Evolutionary conservation across 1,140 invertebrate species (phyloP), one percentile per base, ranked within the genome.

Genomic region (Trialeurodes vaporariorum): DNA sequence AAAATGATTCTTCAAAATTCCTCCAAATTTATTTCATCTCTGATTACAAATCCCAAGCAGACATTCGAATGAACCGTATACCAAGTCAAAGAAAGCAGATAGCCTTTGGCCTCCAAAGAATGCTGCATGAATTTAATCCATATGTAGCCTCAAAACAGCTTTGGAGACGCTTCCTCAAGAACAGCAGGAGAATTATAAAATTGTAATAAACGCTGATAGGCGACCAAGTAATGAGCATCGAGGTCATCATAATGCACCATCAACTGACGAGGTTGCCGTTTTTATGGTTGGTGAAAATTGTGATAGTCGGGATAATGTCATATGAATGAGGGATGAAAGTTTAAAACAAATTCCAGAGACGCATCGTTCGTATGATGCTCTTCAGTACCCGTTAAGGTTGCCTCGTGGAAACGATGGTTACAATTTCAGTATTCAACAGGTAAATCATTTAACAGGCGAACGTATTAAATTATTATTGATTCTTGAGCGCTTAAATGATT

Each of bases 301-400:
- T 68, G 64, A 73, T 25, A 63, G 58, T 70, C 61, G 70, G 69
- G 72, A 77, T 67, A 78, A 77, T 59, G 67, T 12, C 27, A 23
- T 64, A 68, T 11, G 2, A 60, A 59, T 25, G 11, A 24, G 66
- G 12, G 21, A 61, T 26, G 72, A 70, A 71, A 61, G 67, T 62
- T 62, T 79, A 21, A 68, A 77, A 66, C 71, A 75, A 70, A 73
- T 82, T 63, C 67, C 67, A 13, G 79, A 81, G 71, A 78, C 75
- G 67, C 80, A 82, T 73, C 72, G 76, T 5, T 74, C 71, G 27
- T 80, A 82, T 70, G 79, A 81, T 74, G 74, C 77, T n/a, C 71
- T 82, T 40, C 80, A 82, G 75, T 82, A 82, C 76, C 79, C 26
- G 67, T 27, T 82, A 5, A 71, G 82, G 27, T 82, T 80, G 74